These are phyloP conservation scores for Graptemys geographica DNA, from an alignment of 2,797 vertebrate genomes.

Conservation along the genomic window DNA sequence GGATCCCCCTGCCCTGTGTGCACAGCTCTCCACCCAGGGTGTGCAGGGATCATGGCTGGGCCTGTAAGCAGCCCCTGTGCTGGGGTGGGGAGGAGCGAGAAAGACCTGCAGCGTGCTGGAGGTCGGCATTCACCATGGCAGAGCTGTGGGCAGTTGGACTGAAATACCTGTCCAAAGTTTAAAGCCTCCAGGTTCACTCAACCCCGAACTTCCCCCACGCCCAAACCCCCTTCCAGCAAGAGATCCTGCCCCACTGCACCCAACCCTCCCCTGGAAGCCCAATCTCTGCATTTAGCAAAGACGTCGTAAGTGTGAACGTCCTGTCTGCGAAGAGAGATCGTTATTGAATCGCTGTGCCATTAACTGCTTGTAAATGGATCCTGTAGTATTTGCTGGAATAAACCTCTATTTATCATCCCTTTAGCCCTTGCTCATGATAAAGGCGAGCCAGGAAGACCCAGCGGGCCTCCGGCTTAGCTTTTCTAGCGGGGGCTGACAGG, in stretches of 20 bases:
- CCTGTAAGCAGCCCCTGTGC: neutral
- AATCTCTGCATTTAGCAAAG: slow-evolving; percentile 5
- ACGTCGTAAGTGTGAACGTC: neutral
- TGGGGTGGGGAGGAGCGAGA: neutral
- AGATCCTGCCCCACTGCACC: neutral
- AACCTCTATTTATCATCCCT: slow-evolving; percentile 28
- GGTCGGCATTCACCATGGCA: too few species aligned
- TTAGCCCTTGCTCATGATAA: neutral
- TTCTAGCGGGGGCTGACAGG: neutral
- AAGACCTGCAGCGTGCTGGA: neutral
- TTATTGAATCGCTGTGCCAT: slow-evolving; percentile 32
- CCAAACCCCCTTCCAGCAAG: neutral
- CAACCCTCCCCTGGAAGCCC: neutral
- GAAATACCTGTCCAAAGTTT: neutral
- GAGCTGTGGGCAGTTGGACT: too few species aligned
- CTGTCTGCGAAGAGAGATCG: slow-evolving; percentile 10
- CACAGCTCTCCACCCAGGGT: neutral
- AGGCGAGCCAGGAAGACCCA: slow-evolving; percentile 7
- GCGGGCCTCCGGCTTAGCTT: neutral
- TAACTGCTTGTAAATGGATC: slow-evolving; percentile 48
- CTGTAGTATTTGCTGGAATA: slow-evolving; percentile 46
- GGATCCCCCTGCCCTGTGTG: neutral
- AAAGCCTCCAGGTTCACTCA: neutral
- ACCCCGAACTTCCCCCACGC: neutral
- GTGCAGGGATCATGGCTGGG: neutral